Conservation (phyloP, 2,888 invertebrate genomes). For the Trissoscelio sp. region DNA sequence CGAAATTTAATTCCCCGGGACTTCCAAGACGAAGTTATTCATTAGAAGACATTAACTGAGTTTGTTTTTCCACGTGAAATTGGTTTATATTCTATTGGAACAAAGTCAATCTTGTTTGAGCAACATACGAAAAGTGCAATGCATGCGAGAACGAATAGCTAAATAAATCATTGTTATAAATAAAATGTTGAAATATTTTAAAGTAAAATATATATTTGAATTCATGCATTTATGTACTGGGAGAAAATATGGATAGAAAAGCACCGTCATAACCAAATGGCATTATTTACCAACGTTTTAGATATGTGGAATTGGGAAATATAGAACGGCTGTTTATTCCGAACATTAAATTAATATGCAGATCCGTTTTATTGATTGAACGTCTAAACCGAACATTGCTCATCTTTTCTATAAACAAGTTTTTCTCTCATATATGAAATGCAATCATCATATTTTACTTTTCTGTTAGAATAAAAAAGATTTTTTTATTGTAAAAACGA, state of each 20-base stretch:
- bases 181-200: too few relatives aligned
- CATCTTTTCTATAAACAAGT: too few relatives aligned
- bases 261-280: neutral
- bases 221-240: neutral
- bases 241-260: neutral
- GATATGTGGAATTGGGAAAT: neutral
- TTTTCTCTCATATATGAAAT: too few relatives aligned
- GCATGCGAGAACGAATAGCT: neutral
- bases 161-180: too few relatives aligned
- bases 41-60: constrained; percentile 17
- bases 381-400: neutral
- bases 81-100: constrained; percentile 8
- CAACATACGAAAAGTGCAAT: neutral
- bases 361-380: neutral
- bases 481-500: too few relatives aligned
- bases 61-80: constrained; percentile 29
- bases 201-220: too few relatives aligned
- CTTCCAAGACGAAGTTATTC: constrained; percentile 17
- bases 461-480: too few relatives aligned
- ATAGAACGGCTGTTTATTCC: neutral
- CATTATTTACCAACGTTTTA: neutral
- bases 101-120: constrained; percentile 5
- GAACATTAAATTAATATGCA: neutral
- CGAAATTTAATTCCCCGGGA: constrained; percentile 22
- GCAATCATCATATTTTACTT: too few relatives aligned